Base-by-base conservation (phyloP, 2,888 invertebrate genomes). In the Epiblema foenella region DNA sequence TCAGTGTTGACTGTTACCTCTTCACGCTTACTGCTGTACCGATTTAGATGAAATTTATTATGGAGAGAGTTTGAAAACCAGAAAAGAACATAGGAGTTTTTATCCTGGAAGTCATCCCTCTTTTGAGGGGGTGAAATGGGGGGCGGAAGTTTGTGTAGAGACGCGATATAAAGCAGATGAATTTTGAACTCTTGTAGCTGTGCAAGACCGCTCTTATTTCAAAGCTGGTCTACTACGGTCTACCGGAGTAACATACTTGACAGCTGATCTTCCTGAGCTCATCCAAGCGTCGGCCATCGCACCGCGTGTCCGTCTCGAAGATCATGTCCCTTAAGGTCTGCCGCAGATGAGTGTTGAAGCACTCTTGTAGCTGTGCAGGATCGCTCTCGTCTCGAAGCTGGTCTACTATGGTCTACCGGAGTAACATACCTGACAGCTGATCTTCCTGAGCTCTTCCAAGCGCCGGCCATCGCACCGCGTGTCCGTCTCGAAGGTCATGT, bases 401-500 rank as follows among this genome's bases (percentile, higher is more conserved):
- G 76, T 96, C 95, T 0, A 96, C 78, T 0, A 97, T 95, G n/a
- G n/a, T n/a, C n/a, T n/a, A n/a, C n/a, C n/a, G n/a, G n/a, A 29
- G n/a, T 9, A 52, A 70, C 75, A 60, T 72, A 90, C 89, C 91
- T 97, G 94, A 87, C 99, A 99, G 12, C 93, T 94, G 76, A 99
- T 99, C 64, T 96, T 93, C 77, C 99, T 94, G 5, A 99, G 81
- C n/a, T 98, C 95, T 66, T 95, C 95, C 37, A 96, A 87, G 39
- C 88, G 87, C 46, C 99, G 93, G 0, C 99, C 99, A 88, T 99
- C 99, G 82, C 98, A 98, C 82, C 98, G 94, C n/a, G 89, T 86
- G 66, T 96, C 94, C 1, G 94, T 95, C 81, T 98, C 96, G 75
- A 98, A 96, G 77, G 98, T 95, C 78, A 98, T 90, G 46, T 96